Conservation (phyloP, 2,797 vertebrate genomes). For the Typhlichthys eigenmanni region DNA sequence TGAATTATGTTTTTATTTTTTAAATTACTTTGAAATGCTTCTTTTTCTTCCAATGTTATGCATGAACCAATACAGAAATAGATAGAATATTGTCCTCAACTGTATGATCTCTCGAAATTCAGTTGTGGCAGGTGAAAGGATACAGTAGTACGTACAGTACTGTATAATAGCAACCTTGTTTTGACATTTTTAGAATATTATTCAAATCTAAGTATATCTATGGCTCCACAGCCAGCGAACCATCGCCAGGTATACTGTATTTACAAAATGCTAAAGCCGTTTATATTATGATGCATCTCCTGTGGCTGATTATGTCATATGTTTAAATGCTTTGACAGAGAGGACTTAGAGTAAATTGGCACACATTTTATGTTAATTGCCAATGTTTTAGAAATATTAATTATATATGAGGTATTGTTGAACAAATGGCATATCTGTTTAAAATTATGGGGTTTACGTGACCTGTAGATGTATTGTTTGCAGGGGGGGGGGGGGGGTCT, state of each 20-base stretch:
- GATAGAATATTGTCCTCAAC: background rate
- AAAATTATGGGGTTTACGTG: slow-evolving; percentile 8
- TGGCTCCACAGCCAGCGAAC: background rate
- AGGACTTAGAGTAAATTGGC: slow-evolving; percentile 10
- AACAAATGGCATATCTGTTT: background rate
- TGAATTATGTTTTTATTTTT: slow-evolving; percentile 65
- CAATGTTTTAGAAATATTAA: background rate
- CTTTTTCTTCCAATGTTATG: slow-evolving; percentile 11
- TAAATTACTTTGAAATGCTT: slow-evolving; percentile 13
- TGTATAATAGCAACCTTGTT: too few species aligned
- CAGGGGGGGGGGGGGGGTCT: too few species aligned
- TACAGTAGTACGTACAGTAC: background rate
- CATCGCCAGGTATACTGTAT: slow-evolving; percentile 22
- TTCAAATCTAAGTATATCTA: background rate
- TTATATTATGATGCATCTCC: slow-evolving; percentile 7
- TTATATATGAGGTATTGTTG: too few species aligned
- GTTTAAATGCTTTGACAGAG: too few species aligned
- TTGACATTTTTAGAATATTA: too few species aligned
- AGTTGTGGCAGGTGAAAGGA: slow-evolving; percentile 10
- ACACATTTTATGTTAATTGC: slow-evolving; percentile 10
- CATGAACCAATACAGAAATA: slow-evolving; percentile 13
- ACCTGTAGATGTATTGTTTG: background rate
- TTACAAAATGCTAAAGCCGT: slow-evolving; percentile 13
- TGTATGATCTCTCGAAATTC: background rate
- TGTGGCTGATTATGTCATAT: background rate